These are phyloP conservation scores for Heliornis fulica DNA, from an alignment of 2,113 vertebrate genomes.

Conservation along the genomic window DNA sequence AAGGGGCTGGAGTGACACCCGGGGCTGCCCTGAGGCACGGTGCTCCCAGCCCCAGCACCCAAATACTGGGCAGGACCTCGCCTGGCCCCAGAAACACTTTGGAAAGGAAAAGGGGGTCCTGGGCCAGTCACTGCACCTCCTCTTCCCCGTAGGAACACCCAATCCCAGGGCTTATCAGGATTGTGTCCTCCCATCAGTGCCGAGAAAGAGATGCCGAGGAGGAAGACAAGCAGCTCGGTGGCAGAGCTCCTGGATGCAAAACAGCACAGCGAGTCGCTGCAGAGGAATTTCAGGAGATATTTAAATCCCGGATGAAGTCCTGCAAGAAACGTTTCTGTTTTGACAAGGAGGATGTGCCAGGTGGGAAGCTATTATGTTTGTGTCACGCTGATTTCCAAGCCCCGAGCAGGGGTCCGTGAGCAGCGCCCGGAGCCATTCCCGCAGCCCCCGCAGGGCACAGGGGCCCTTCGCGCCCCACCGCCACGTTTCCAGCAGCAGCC, in stretches of 20 bases:
- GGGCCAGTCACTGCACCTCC: neutral
- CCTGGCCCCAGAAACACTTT: neutral
- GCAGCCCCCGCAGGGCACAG: neutral
- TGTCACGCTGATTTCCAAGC: neutral
- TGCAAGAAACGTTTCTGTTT: neutral
- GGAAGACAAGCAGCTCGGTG: neutral
- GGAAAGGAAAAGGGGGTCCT: neutral
- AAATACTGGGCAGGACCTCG: neutral
- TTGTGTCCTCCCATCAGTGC: neutral
- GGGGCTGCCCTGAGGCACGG: rapidly evolving
- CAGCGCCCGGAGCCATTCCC: neutral
- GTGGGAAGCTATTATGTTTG: neutral
- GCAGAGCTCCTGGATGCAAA: neutral
- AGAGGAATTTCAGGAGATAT: neutral
- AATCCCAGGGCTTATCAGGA: neutral
- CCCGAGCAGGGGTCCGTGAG: neutral
- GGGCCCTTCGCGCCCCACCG: neutral
- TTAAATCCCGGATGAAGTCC: neutral
- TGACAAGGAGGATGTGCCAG: neutral
- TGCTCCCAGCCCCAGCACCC: neutral
- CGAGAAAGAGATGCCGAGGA: neutral
- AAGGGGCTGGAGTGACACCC: neutral
- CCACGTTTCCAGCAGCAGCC: neutral
- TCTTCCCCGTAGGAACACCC: neutral
- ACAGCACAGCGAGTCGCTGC: neutral